Evolutionary conservation across 2,888 invertebrate species (phyloP).

Genomic region (Altica lythri): DNA sequence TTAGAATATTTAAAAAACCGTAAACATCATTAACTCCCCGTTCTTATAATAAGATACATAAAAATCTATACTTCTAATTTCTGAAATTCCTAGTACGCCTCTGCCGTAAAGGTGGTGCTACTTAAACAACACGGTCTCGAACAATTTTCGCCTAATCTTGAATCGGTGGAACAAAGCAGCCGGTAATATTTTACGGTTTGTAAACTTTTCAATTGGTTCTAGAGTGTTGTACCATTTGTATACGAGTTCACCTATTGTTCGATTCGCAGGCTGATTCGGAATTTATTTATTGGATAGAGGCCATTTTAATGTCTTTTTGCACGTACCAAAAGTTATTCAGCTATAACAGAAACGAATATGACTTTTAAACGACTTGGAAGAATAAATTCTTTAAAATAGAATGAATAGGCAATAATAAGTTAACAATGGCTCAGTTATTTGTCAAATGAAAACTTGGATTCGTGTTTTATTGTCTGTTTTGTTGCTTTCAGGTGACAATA

Average conservation of each 20-base stretch:
- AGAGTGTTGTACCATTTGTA: constrained; percentile 31
- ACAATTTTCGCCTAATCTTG: constrained; percentile 36
- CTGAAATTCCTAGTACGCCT: not conserved
- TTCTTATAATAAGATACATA: no score
- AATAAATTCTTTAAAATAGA: constrained; percentile 15
- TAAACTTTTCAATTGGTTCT: constrained; percentile 42
- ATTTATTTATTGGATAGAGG: constrained; percentile 41
- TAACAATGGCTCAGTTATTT: not conserved
- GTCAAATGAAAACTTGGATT: not conserved
- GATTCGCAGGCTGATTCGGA: constrained; percentile 28
- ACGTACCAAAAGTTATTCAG: constrained; percentile 31
- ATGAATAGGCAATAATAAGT: not conserved
- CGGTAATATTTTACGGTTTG: constrained; percentile 47
- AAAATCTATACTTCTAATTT: no score
- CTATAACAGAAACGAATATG: constrained; percentile 32
- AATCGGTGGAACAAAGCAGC: constrained; percentile 28
- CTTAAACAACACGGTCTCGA: constrained; percentile 13
- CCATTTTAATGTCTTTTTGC: constrained; percentile 34
- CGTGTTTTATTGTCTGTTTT: constrained; percentile 16
- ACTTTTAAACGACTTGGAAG: constrained; percentile 36
- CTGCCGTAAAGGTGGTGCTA: not conserved
- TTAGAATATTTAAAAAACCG: no score
- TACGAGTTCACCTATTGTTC: constrained; percentile 29
- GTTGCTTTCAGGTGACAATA: constrained; percentile 5
- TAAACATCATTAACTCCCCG: no score